phyloP scores from a whole-genome alignment of 2,113 vertebrate genomes.

The Scomber scombrus region DNA sequence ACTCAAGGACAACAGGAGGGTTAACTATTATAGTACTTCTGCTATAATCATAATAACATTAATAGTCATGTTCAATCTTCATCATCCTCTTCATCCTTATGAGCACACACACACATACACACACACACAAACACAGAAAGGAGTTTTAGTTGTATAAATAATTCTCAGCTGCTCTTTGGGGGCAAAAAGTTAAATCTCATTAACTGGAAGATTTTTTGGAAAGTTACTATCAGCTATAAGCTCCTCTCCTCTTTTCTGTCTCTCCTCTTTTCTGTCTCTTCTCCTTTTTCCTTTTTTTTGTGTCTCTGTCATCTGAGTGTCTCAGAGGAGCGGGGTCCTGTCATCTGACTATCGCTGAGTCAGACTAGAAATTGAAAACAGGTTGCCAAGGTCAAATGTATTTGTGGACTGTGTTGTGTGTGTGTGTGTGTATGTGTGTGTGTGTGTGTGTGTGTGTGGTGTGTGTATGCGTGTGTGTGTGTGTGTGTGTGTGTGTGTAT shows the following conservation, averaged over 20 bases:
- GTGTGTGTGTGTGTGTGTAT: too few relatives aligned
- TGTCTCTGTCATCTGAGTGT: slow-evolving; percentile 18
- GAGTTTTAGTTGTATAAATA: background rate
- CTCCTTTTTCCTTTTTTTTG: background rate
- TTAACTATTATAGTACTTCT: too few relatives aligned
- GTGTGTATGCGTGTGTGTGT: slow-evolving; percentile 4
- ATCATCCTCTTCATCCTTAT: too few relatives aligned
- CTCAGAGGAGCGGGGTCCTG: slow-evolving; percentile 54
- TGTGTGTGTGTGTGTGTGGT: background rate
- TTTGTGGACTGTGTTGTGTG: slow-evolving; percentile 10
- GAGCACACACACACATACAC: background rate
- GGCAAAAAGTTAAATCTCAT: background rate
- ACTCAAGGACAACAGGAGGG: too few relatives aligned
- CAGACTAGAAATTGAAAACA: slow-evolving; percentile 38
- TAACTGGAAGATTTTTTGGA: background rate
- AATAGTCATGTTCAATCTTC: too few relatives aligned
- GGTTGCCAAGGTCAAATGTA: slow-evolving; percentile 47
- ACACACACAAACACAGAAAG: background rate
- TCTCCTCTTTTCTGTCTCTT: background rate
- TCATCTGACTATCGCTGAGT: slow-evolving; percentile 59
- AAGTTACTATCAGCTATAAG: background rate
- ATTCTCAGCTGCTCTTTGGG: slow-evolving; percentile 7
- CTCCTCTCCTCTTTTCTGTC: background rate
- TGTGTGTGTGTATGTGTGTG: slow-evolving; percentile 10
- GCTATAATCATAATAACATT: too few relatives aligned